Evolutionary conservation across 2,113 vertebrate genomes (phyloP).

Genomic region (Coptodon rendalli): DNA sequence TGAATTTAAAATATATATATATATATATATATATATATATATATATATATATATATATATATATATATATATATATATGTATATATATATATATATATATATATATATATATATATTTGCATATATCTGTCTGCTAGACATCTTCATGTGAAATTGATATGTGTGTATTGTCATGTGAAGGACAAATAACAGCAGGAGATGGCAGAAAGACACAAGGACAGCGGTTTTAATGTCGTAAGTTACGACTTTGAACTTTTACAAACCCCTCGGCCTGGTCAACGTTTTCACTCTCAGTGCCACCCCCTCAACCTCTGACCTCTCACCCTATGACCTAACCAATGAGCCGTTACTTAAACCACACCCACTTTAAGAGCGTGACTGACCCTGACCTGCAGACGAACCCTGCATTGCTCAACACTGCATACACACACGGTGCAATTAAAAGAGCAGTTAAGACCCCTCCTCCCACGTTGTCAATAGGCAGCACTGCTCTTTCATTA

Average conservation of each 20-base stretch:
- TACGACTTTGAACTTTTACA: constrained; percentile 59
- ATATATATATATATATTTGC: not conserved
- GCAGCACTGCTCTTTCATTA: not conserved
- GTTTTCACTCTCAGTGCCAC: constrained; percentile 37
- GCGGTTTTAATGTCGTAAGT: constrained; percentile 36
- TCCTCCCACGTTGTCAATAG: not conserved
- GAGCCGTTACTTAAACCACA: constrained; percentile 46
- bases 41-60: no score
- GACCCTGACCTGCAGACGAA: constrained; percentile 62
- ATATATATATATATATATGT: no score
- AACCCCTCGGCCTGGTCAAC: constrained; percentile 46
- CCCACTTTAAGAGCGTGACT: constrained; percentile 54
- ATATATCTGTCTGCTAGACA: not conserved
- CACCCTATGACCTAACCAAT: constrained; percentile 34
- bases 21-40: no score
- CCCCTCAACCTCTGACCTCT: constrained; percentile 43
- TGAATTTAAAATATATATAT: no score
- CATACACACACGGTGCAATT: not conserved
- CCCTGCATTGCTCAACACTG: constrained; percentile 18
- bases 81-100: not conserved
- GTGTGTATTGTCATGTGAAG: not conserved
- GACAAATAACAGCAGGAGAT: not conserved
- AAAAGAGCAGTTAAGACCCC: constrained; percentile 1
- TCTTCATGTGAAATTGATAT: not conserved
- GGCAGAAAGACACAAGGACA: not conserved